Evolutionary conservation across 2,888 invertebrate genomes (phyloP).

Genomic region (Chorisops tibialis): DNA sequence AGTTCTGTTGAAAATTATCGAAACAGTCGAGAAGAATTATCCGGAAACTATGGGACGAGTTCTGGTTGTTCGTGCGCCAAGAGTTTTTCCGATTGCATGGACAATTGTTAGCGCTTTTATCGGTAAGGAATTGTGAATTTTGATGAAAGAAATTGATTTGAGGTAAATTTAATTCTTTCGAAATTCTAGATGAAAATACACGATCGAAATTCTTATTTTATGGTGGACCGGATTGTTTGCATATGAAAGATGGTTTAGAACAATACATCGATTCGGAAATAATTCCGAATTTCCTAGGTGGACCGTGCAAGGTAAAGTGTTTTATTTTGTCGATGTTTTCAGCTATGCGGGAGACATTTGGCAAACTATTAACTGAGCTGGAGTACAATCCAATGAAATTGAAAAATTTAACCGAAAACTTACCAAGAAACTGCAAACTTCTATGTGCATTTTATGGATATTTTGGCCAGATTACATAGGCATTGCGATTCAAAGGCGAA

Average conservation of each 20-base stretch:
- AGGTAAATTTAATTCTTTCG: slow-evolving; percentile 3
- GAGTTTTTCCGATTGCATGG: slow-evolving; percentile 94
- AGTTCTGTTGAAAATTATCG: slow-evolving; percentile 65
- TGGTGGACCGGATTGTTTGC: slow-evolving; percentile 80
- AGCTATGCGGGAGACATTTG: no score
- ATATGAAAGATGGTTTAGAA: slow-evolving; percentile 73
- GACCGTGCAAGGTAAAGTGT: slow-evolving; percentile 71
- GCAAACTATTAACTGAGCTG: background rate
- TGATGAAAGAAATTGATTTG: background rate
- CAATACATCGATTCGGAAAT: slow-evolving; percentile 82
- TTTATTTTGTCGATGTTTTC: background rate
- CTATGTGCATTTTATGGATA: no score
- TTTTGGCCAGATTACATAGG: no score
- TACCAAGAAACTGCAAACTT: no score
- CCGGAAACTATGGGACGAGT: slow-evolving; percentile 93
- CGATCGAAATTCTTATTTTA: slow-evolving; percentile 89
- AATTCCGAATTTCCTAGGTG: slow-evolving; percentile 92
- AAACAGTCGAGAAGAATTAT: slow-evolving; percentile 89
- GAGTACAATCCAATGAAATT: no score
- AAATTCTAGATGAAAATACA: slow-evolving; percentile 76
- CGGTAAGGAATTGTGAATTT: slow-evolving; percentile 54
- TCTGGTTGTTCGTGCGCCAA: slow-evolving; percentile 84
- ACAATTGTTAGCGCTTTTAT: slow-evolving; percentile 93
- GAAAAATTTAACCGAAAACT: no score
- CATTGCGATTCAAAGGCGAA: no score